A percentile compares a stretch with the other conserved stretches of the same genome.
phyloP scores from a whole-genome alignment of 2,888 invertebrate genomes.

The Lasioglossum lativentre region DNA sequence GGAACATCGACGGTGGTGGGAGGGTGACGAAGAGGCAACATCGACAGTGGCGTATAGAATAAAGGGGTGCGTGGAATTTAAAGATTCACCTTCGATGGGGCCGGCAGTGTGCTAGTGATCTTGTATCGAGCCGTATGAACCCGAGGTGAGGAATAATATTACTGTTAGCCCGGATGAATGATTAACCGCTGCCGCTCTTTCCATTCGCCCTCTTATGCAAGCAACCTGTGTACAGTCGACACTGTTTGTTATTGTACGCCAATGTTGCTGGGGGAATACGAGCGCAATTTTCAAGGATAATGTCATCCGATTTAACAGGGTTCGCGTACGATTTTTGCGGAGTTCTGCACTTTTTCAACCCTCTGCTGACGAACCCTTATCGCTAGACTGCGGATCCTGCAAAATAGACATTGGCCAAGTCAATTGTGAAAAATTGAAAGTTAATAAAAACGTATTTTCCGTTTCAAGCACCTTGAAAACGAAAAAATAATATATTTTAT shows the following conservation, averaged over 20 bases:
- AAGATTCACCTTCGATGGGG: conserved; percentile 31
- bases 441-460: no score
- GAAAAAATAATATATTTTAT: no score
- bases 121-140: conserved; percentile 18
- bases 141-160: conserved; percentile 45
- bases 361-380: background rate
- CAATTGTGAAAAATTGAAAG: no score
- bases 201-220: background rate
- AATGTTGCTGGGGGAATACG: background rate
- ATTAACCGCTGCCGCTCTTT: background rate
- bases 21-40: conserved; percentile 36
- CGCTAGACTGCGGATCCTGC: background rate
- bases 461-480: no score
- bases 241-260: background rate
- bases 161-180: background rate
- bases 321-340: background rate
- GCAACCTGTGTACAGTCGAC: background rate
- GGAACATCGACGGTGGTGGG: conserved; percentile 27
- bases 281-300: background rate
- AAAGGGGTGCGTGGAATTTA: conserved; percentile 46
- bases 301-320: background rate
- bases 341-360: background rate
- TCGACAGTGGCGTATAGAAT: conserved; percentile 66
- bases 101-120: conserved; percentile 28
- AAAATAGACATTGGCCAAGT: no score